Conservation (phyloP, 2,888 invertebrate genomes). For the Panzeria rudis region DNA sequence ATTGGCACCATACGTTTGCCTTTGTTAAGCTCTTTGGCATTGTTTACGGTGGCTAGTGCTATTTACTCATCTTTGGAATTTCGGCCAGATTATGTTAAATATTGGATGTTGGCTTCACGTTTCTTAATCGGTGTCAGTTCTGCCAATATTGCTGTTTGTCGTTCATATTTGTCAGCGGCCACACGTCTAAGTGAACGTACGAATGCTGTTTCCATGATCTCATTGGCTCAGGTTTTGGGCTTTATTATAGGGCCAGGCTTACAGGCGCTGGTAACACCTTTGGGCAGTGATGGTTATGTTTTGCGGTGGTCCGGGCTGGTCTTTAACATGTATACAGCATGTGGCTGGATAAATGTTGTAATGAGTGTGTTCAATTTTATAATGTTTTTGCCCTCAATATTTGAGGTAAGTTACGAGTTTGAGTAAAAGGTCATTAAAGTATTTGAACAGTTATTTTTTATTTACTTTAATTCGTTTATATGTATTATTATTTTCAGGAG, state of each 20-base stretch:
- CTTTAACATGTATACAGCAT: constrained; percentile 94
- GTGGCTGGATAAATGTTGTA: constrained; percentile 93
- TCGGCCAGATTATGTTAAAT: constrained; percentile 87
- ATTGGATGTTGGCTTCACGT: constrained; percentile 90
- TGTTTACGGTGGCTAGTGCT: constrained; percentile 90
- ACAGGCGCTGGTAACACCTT: constrained; percentile 91
- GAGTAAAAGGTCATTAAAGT: not conserved
- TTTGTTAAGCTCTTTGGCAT: constrained; percentile 87
- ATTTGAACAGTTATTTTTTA: no score
- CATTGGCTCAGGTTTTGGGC: constrained; percentile 93
- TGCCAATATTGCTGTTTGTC: constrained; percentile 93
- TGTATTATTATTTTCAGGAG: constrained; percentile 82
- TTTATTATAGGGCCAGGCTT: constrained; percentile 94
- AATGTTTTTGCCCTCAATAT: constrained; percentile 90
- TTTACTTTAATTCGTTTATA: not conserved
- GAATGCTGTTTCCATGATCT: constrained; percentile 92
- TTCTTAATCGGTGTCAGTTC: constrained; percentile 92
- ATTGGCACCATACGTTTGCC: constrained; percentile 89
- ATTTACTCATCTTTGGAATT: constrained; percentile 91
- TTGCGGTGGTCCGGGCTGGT: constrained; percentile 85
- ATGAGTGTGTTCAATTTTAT: constrained; percentile 89
- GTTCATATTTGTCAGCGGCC: constrained; percentile 93
- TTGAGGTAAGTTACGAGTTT: constrained; percentile 84
- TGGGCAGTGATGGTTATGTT: constrained; percentile 87
- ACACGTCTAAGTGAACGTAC: constrained; percentile 92